Evolutionary conservation across 2,113 vertebrate species (phyloP).

Genomic region (Amazona vittata): DNA sequence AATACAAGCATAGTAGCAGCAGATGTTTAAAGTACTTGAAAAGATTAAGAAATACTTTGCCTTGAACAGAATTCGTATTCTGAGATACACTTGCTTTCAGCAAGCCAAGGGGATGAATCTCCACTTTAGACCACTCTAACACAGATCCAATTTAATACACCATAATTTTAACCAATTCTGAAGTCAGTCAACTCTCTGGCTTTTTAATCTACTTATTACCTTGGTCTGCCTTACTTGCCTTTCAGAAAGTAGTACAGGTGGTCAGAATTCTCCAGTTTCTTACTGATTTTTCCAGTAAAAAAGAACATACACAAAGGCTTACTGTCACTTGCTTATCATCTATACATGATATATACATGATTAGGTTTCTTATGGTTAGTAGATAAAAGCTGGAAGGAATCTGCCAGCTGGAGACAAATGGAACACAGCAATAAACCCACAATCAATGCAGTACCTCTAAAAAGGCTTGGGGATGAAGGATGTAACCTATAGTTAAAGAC

Average conservation of each 20-base stretch:
- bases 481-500: constrained; percentile 36
- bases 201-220: background rate
- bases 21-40: background rate
- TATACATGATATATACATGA: background rate
- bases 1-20: background rate
- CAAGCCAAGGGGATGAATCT: background rate
- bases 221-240: background rate
- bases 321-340: background rate
- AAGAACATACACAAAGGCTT: background rate
- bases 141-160: background rate
- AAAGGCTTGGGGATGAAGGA: constrained; percentile 40
- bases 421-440: background rate
- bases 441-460: background rate
- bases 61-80: background rate
- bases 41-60: background rate
- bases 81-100: background rate
- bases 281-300: constrained; percentile 18
- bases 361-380: background rate
- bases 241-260: background rate
- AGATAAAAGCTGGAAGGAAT: background rate
- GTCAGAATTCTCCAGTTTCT: background rate
- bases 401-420: constrained; percentile 17
- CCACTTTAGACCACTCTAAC: background rate
- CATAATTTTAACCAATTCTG: constrained; percentile 35
- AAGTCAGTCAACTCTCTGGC: background rate